Conservation (phyloP, 2,113 vertebrate genomes). For the Hypocryptadius cinnamomeus region DNA sequence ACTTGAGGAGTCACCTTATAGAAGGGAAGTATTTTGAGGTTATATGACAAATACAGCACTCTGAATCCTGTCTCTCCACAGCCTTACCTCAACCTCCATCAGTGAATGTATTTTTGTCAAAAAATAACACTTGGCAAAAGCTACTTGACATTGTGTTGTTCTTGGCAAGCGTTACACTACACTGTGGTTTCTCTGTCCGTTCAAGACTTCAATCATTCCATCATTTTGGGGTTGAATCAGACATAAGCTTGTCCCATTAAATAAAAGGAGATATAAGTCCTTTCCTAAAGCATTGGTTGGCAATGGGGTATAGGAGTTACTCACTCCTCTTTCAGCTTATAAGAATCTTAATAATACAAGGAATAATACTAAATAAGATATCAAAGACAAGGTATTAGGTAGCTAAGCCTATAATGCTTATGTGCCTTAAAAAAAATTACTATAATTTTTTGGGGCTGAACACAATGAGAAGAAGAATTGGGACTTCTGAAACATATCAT, state of each 20-base stretch:
- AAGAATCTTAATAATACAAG: background rate
- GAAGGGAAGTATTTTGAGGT: background rate
- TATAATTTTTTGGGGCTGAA: background rate
- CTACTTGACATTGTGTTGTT: background rate
- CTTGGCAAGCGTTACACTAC: background rate
- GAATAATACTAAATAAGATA: background rate
- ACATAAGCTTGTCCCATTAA: background rate
- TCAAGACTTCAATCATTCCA: background rate
- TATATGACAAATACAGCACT: background rate
- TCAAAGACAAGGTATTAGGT: background rate
- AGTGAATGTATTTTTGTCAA: background rate
- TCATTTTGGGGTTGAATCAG: background rate
- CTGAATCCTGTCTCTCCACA: background rate
- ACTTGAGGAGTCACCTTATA: background rate
- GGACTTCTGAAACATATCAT: background rate
- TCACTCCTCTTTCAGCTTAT: background rate
- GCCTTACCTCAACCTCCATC: background rate
- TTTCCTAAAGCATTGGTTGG: background rate
- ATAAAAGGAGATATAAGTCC: background rate
- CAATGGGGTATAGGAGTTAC: background rate
- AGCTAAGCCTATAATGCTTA: background rate
- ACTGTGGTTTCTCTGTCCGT: background rate
- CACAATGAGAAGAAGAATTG: background rate
- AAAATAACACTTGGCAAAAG: background rate
- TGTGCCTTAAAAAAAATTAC: background rate